Evolutionary conservation across 2,797 vertebrate genomes (phyloP), one percentile per base, ranked within the genome.

Genomic region (Onychomys torridus): DNA sequence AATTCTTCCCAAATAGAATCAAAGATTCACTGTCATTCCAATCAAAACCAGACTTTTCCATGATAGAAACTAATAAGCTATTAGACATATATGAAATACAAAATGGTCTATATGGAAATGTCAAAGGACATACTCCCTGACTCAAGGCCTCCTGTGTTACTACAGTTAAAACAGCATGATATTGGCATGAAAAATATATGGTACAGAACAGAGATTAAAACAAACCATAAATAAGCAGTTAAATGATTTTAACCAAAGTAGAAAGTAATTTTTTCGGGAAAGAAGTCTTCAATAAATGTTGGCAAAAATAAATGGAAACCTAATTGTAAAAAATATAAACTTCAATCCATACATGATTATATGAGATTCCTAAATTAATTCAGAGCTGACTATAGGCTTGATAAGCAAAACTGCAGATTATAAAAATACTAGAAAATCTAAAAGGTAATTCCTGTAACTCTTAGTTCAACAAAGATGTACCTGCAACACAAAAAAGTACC

Each of bases 401-500:
- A 59, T 34, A 49, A 17, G 14, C 57, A 57, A 90, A 90, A 78
- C 14, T 57, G 78, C 81, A 63, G 61, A 87, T 55, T 59, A 57
- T 65, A 46, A 90, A 79, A 93, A 6, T 46, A 73, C n/a, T 86
- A 81, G 37, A 93, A 95, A 90, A 95, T 46, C 46, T 49, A 90
- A 43, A 27, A 86, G 34, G 34, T 21, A 88, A 88, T 83, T 55
- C 90, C 69, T 91, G 6, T 94, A 78, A 86, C 3, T 23, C 67
- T 82, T 32, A 93, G 32, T 43, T 46, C 92, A 43, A 57, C 21
- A 67, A 89, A 75, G 49, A 52, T 57, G 81, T 77, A 84, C 0
- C 32, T 82, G 79, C 14, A 52, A 82, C 29, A 90, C 1, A 69
- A 43, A 71, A 90, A 93, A 82, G 37, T 3, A 55, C 5, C 32